Base-by-base conservation (phyloP, 2,797 vertebrate genomes). In the Melanotaenia parkinsoni region DNA sequence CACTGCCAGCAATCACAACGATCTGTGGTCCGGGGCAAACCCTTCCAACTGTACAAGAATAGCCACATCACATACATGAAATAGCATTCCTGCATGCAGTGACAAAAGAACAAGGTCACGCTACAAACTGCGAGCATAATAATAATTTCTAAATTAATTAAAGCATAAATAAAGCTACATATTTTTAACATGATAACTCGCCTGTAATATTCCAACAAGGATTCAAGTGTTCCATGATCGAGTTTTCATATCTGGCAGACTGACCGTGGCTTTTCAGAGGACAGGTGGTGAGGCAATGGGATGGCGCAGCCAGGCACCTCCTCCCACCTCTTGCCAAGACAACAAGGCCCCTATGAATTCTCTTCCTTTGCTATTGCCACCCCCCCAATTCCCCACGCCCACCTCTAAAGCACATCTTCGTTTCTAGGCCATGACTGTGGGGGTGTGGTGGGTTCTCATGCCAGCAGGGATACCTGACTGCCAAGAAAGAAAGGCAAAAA, bases 201-300 rank as follows among this genome's bases (percentile, higher is more conserved):
- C 16, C 22, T 68, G 13, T 37, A 28, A 83, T 70, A 63, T 35
- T 72, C 40, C 37, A 72, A 74, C 60, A 64, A 35, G 43, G 65
- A 57, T 75, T 54, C 40, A 56, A 76, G 64, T 22, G 56, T 51
- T 78, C 67, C 78, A 65, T 66, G 78, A 73, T 61, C 51, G 70
- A 77, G 60, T 80, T 87, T 79, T 74, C 28, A 72, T 86, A 74
- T 75, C 75, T 86, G 88, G 86, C 83, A 79, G 72, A 56, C 58
- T 38, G 61, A 66, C 47, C 67, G 74, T 74, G 67, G 47, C 81
- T 85, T 81, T 85, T 87, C 63, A 50, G 86, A 66, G 81, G 89
- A 93, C 93, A 94, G 93, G 92, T 94, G 93, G 93, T 81, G 73
- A 85, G 91, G 86, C 92, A 82, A 88, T 86, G 84, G 89, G 91